These are phyloP conservation scores for Acholoe squamosa DNA, from an alignment of 2,888 invertebrate genomes.

Conservation along the genomic window DNA sequence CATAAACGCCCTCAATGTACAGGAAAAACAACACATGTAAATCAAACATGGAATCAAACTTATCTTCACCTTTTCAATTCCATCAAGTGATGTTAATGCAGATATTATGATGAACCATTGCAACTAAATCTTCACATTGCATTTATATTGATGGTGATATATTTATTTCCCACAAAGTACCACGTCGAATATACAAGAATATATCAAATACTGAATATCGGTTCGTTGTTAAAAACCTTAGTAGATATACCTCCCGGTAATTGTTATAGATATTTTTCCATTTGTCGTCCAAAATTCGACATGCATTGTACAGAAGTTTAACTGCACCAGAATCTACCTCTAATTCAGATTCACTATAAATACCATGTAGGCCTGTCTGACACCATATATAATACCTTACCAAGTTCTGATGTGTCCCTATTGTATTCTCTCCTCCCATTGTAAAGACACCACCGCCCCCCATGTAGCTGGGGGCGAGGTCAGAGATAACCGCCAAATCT, in stretches of 20 bases:
- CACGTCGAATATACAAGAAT: not conserved
- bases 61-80: not conserved
- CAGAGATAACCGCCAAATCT: not conserved
- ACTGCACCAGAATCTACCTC: not conserved
- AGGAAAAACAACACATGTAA: not conserved
- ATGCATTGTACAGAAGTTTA: no score
- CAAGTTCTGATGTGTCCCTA: not conserved
- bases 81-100: not conserved
- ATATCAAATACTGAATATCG: not conserved
- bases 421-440: not conserved
- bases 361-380: not conserved
- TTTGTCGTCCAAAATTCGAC: no score
- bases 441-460: not conserved
- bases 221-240: not conserved
- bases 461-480: constrained; percentile 25
- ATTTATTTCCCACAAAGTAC: not conserved
- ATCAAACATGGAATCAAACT: not conserved
- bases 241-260: no score
- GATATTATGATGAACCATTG: not conserved
- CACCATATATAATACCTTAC: not conserved
- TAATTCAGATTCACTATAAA: not conserved
- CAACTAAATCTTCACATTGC: not conserved
- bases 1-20: no score
- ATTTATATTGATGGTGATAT: not conserved
- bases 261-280: no score